phyloP scores from a whole-genome alignment of 2,113 vertebrate species.

The Abramis brama region DNA sequence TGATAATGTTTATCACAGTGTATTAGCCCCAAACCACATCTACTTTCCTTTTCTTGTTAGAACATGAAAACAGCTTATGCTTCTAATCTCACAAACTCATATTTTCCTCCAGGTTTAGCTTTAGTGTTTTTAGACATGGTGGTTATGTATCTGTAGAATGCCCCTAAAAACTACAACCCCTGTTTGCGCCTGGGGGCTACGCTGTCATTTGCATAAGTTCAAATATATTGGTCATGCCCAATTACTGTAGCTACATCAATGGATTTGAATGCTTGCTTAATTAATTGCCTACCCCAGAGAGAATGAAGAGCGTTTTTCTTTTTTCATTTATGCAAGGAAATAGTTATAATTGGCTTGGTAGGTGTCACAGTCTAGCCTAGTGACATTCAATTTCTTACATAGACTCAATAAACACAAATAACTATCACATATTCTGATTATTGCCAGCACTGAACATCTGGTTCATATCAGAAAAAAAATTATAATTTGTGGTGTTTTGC shows the following conservation, averaged over 20 bases:
- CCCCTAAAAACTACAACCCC: not conserved
- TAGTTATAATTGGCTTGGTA: conserved; percentile 15
- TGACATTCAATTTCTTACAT: not conserved
- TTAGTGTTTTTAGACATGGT: conserved; percentile 14
- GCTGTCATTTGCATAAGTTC: conserved; percentile 39
- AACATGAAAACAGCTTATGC: conserved; percentile 20
- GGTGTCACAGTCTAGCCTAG: not conserved
- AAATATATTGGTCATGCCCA: conserved; percentile 39
- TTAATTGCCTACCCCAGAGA: conserved; percentile 41
- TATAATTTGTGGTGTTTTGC: conserved; percentile 5
- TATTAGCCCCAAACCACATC: not conserved
- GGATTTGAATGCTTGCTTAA: conserved; percentile 23
- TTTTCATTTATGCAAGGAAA: not conserved
- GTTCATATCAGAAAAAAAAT: not conserved
- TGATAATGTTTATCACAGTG: not conserved
- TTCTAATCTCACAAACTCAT: conserved; percentile 12
- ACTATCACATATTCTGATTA: not conserved
- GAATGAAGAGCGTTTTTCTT: not conserved
- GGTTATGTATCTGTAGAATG: conserved; percentile 19
- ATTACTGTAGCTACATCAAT: conserved; percentile 44
- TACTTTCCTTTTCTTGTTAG: not conserved
- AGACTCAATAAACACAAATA: not conserved
- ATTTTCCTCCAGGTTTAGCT: conserved; percentile 14
- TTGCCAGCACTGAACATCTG: not conserved
- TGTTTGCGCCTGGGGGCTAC: conserved; percentile 2